Conservation (phyloP, 2,888 invertebrate species). For the Subacronicta megacephala region DNA sequence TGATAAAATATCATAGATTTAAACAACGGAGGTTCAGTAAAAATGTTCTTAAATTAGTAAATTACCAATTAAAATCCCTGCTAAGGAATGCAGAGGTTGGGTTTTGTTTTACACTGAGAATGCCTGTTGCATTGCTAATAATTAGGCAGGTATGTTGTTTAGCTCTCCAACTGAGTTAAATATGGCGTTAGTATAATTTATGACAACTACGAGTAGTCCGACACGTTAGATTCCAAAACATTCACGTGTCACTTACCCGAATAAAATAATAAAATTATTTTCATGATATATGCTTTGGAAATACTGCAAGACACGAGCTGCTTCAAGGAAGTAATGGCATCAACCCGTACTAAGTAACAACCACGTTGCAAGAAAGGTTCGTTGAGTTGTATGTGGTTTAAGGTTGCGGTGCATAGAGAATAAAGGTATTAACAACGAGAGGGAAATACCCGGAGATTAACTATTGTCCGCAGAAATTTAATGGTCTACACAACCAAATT, state of each 20-base stretch:
- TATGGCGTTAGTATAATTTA: slow-evolving; percentile 37
- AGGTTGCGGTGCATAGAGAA: not conserved
- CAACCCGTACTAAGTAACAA: no score
- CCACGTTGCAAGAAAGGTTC: not conserved
- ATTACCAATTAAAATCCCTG: slow-evolving; percentile 49
- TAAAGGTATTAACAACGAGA: not conserved
- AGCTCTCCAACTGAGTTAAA: slow-evolving; percentile 19
- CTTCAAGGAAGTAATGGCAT: no score
- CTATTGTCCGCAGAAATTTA: slow-evolving; percentile 12
- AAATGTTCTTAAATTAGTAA: slow-evolving; percentile 31
- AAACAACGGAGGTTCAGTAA: slow-evolving; percentile 5
- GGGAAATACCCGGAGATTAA: slow-evolving; percentile 10
- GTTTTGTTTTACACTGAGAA: slow-evolving; percentile 31
- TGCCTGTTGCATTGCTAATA: slow-evolving; percentile 39
- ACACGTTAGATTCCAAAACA: slow-evolving; percentile 29
- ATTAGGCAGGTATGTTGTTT: slow-evolving; percentile 42
- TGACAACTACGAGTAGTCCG: slow-evolving; percentile 7
- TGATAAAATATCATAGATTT: no score
- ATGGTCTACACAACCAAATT: slow-evolving; percentile 19
- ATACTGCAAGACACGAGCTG: slow-evolving; percentile 8
- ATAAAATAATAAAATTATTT: slow-evolving; percentile 17
- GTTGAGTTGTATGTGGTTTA: not conserved
- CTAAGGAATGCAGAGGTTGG: slow-evolving; percentile 22
- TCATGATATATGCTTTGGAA: slow-evolving; percentile 20
- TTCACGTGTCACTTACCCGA: slow-evolving; percentile 13